Evolutionary conservation across 2,888 invertebrate genomes (phyloP), one percentile per base, ranked within the genome.

Genomic region (Noctua fimbriata): DNA sequence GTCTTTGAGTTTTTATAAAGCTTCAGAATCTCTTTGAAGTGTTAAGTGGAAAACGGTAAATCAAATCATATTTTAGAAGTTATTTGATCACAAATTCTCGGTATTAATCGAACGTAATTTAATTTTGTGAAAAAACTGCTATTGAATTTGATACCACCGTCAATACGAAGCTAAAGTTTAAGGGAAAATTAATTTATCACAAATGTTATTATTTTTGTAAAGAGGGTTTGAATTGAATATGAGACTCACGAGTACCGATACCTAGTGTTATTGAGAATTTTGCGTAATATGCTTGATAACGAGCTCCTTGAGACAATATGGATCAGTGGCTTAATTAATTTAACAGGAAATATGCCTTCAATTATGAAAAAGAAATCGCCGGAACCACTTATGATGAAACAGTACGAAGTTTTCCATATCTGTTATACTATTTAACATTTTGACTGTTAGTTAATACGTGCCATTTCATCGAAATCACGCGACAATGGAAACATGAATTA

Each of bases 401-500:
- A 55, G 18, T 44, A 32, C 44, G 36, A 47, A 44, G 14, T 47
- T 44, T n/a, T n/a, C n/a, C 7, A 49, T 69, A 28, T 41, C 28
- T 2, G 21, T 55, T 10, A 47, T 18, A 7, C 18, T 28, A 28
- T 49, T 52, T 60, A 16, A 32, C 3, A 32, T 63, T 63, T 63
- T 65, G 24, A 47, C 18, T 79, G 24, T 16, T 24, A 55, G 32
- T 60, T 55, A 18, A 21, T 44, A 52, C 52, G n/a, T 1, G 16
- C 47, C 9, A 28, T 47, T 16, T 21, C 24, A 52, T 60, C 28
- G 12, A 41, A n/a, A 52, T n/a, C 41, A 41, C 32, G 10, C 49
- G 21, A 36, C 16, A 83, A 47, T 55, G 18, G 41, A 44, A 83
- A 83, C 18, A 76, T 28, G 24, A 44, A 63, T 32, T 52, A 60